These are phyloP conservation scores for Morpho achilles DNA, from an alignment of 2,888 invertebrate species.

Conservation along the genomic window DNA sequence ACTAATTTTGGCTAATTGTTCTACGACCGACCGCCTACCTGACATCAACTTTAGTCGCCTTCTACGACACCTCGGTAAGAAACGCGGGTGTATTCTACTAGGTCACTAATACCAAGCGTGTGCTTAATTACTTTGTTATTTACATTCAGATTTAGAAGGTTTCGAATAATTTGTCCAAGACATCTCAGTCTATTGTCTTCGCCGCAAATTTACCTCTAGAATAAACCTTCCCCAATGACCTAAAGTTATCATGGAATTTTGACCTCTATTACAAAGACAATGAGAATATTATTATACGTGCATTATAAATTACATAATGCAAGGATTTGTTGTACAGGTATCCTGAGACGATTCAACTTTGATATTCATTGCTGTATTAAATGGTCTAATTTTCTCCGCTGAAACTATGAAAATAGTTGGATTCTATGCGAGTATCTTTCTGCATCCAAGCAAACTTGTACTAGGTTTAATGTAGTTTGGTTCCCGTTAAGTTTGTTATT, in stretches of 20 bases:
- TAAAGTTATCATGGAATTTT: neutral
- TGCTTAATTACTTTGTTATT: no score
- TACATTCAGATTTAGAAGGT: no score
- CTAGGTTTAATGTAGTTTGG: slow-evolving; percentile 19
- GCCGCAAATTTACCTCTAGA: slow-evolving; percentile 1
- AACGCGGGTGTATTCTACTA: no score
- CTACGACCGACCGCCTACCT: no score
- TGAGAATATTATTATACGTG: slow-evolving; percentile 3
- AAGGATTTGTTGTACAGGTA: slow-evolving; percentile 32
- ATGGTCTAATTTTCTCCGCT: slow-evolving; percentile 27
- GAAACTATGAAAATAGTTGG: slow-evolving; percentile 24
- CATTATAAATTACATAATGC: neutral
- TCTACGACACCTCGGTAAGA: no score
- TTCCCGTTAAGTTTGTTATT: slow-evolving; percentile 19
- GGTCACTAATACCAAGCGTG: no score
- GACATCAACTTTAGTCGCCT: no score
- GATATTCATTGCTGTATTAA: slow-evolving; percentile 38
- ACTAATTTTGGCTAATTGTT: no score
- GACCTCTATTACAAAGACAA: neutral
- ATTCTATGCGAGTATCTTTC: slow-evolving; percentile 20
- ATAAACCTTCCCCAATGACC: neutral
- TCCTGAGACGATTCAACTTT: slow-evolving; percentile 33
- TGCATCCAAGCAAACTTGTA: slow-evolving; percentile 20
- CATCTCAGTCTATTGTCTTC: slow-evolving; percentile 2
- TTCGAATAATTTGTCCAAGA: neutral